Evolutionary conservation across 2,113 vertebrate genomes (phyloP).

Genomic region (Hemibagrus wyckioides): DNA sequence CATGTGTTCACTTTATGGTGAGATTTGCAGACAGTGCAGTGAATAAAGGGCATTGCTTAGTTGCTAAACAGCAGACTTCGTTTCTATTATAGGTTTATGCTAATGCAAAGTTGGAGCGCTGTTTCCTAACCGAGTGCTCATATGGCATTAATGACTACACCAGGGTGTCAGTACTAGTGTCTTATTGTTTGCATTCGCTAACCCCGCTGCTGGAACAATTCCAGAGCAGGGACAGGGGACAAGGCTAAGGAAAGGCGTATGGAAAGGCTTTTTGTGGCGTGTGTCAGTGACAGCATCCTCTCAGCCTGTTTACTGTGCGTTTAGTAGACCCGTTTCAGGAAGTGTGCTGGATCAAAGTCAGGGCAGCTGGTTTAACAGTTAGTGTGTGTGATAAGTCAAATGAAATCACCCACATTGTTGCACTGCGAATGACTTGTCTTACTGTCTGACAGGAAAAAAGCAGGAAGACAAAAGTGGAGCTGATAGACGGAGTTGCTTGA

Average conservation of each 20-base stretch:
- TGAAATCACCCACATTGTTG: slow-evolving; percentile 81
- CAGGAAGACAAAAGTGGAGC: slow-evolving; percentile 76
- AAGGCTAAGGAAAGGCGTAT: slow-evolving; percentile 46
- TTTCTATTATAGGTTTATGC: not conserved
- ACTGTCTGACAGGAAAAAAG: slow-evolving; percentile 75
- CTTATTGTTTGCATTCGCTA: slow-evolving; percentile 23
- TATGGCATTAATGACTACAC: slow-evolving; percentile 25
- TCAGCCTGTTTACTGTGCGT: slow-evolving; percentile 72
- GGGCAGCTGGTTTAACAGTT: slow-evolving; percentile 80
- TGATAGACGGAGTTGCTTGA: slow-evolving; percentile 72
- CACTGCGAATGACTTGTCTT: slow-evolving; percentile 75
- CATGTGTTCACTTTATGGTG: slow-evolving; percentile 41
- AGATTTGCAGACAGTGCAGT: slow-evolving; percentile 31
- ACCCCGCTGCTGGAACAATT: not conserved
- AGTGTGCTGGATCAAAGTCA: slow-evolving; percentile 79
- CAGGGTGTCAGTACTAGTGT: slow-evolving; percentile 27
- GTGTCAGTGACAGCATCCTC: slow-evolving; percentile 62
- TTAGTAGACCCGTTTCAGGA: slow-evolving; percentile 75
- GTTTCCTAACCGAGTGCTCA: slow-evolving; percentile 40
- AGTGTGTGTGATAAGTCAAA: slow-evolving; percentile 76
- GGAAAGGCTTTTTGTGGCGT: slow-evolving; percentile 45
- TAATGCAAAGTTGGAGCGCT: not conserved
- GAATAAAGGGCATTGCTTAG: slow-evolving; percentile 48
- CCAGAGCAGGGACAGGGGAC: slow-evolving; percentile 29
- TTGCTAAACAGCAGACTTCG: not conserved